Evolutionary conservation across 2,797 vertebrate genomes (phyloP), one percentile per base, ranked within the genome.

Genomic region (Lycodopsis pacificus): DNA sequence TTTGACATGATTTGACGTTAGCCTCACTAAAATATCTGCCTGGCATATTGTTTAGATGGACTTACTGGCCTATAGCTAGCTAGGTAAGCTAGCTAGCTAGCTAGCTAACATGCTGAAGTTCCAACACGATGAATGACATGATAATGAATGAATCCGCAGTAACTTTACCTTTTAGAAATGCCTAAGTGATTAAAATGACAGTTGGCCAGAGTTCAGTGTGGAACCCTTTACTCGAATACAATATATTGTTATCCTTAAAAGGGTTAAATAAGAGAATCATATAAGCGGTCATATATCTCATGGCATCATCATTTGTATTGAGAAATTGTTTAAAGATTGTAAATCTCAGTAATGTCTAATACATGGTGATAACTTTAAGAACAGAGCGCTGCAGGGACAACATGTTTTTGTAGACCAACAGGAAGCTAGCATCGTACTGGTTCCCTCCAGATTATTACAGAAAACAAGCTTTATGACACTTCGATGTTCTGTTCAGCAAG

Each of bases 281-380:
- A 42, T 12, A 72, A 73, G 25, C 27, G 54, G 19, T 72, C 13
- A 53, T 71, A 68, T 27, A 65, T 59, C 34, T 77, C 42, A 38
- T 63, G 19, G 9, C 42, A 79, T 64, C 57, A 63, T 83, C 38
- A 76, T 77, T 57, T 66, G 63, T 69, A 73, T 77, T 71, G 71
- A 40, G 6, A 49, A 73, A 68, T 44, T 20, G 46, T 20, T 48
- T 48, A 20, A 20, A 44, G 42, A n/a, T 5, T 7, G 9, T 20
- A 49, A 49, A 38, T 48, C 7, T 59, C 38, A 38, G 17, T 32
- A 17, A 56, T 63, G 10, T 56, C 7, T 20, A 70, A 62, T 30
- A 62, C 48, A 48, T 58, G 27, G 12, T 10, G 20, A 48, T 38
- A 53, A 5, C 22, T 65, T 76, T 20, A 48, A 4, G 7, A 48